Evolutionary conservation across 2,888 invertebrate species (phyloP).

Genomic region (Monopis laevigella): DNA sequence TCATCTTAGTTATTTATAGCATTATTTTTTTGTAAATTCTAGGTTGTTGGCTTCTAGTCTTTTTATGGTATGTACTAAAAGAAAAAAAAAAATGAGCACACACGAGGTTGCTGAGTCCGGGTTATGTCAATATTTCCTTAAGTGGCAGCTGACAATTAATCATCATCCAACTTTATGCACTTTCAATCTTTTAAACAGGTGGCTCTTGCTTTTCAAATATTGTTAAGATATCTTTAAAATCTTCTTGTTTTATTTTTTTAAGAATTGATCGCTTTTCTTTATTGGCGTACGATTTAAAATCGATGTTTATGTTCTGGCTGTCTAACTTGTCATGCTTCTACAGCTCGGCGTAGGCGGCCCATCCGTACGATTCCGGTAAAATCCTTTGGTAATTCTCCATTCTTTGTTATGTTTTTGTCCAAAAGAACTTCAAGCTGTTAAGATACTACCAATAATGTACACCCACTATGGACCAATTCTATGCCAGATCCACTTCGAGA

Average conservation of each 20-base stretch:
- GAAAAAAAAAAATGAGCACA: too few relatives aligned
- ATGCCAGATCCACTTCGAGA: conserved; percentile 35
- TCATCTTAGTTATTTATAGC: too few relatives aligned
- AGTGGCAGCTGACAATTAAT: conserved; percentile 52
- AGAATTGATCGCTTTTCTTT: too few relatives aligned
- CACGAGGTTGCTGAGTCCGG: conserved; percentile 36
- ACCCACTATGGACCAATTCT: conserved; percentile 49
- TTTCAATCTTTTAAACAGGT: conserved; percentile 43
- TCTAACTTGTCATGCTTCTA: conserved; percentile 34
- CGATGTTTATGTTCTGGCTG: conserved; percentile 19
- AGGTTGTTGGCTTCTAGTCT: too few relatives aligned
- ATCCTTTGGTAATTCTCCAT: conserved; percentile 17
- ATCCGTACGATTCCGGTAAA: conserved; percentile 26
- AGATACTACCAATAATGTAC: conserved; percentile 39
- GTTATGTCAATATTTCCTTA: conserved; percentile 47
- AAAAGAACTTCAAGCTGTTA: conserved; percentile 4
- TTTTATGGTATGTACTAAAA: too few relatives aligned
- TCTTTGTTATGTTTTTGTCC: conserved; percentile 29
- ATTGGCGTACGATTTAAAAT: background rate
- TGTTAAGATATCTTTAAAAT: too few relatives aligned
- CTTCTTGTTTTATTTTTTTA: too few relatives aligned
- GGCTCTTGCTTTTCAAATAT: too few relatives aligned
- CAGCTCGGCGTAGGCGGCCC: conserved; percentile 52
- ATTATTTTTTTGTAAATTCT: too few relatives aligned
- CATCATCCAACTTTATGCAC: conserved; percentile 48